Conservation (phyloP, 2,113 vertebrate species). For the Carollia perspicillata region DNA sequence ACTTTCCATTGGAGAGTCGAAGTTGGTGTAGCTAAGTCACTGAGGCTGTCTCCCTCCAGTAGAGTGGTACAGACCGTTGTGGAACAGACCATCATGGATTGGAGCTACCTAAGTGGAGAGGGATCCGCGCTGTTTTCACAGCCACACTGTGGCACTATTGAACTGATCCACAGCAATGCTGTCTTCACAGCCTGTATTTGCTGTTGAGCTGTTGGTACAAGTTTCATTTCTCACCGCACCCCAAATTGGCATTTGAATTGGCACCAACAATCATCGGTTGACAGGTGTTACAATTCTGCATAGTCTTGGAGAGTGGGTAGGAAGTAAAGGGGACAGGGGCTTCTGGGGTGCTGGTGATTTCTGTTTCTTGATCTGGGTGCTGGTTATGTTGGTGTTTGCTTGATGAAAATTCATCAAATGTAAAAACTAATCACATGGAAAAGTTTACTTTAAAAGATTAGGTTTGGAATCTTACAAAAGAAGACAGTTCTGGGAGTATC, state of each 20-base stretch:
- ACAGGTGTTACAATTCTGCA: neutral
- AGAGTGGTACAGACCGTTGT: neutral
- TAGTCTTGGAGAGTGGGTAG: neutral
- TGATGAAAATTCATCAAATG: slow-evolving; percentile 3
- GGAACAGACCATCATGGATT: neutral
- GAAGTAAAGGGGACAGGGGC: neutral
- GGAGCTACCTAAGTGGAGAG: neutral
- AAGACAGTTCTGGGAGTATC: neutral
- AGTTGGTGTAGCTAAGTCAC: neutral
- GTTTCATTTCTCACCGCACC: neutral
- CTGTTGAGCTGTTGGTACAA: neutral
- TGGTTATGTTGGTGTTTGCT: neutral
- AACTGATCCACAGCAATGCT: neutral
- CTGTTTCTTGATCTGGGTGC: neutral
- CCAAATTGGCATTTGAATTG: neutral
- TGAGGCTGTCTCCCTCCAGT: neutral
- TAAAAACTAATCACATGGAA: neutral
- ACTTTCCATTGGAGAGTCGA: neutral
- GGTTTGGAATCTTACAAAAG: neutral
- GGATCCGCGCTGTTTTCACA: neutral
- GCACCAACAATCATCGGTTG: neutral
- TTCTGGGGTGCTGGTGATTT: neutral
- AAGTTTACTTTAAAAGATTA: neutral
- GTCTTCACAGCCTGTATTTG: neutral
- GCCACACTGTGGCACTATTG: neutral